A percentile compares a stretch with the other conserved stretches of the same genome.
Evolutionary conservation across 2,797 vertebrate genomes (phyloP).

Genomic region (Sylvilagus floridanus): DNA sequence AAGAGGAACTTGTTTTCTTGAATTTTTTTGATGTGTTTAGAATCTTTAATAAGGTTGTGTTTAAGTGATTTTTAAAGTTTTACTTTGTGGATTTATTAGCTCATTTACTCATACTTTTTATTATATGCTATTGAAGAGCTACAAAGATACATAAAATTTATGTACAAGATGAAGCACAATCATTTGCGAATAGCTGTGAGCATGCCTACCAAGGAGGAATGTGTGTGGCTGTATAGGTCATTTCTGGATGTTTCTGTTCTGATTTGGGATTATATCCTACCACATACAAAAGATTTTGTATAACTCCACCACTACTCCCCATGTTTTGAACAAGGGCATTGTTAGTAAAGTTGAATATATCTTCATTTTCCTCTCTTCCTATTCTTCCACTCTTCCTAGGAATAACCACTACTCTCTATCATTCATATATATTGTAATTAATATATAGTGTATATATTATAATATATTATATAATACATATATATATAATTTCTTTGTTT

Average conservation of each 20-base stretch:
- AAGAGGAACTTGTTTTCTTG: not conserved
- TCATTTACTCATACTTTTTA: not conserved
- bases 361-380: not conserved
- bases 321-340: not conserved
- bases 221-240: not conserved
- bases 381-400: not conserved
- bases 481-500: not conserved
- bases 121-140: not conserved
- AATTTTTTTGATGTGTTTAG: constrained; percentile 37
- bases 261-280: not conserved
- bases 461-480: not conserved
- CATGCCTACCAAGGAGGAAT: not conserved
- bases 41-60: not conserved
- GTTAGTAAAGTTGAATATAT: not conserved
- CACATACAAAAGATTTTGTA: not conserved
- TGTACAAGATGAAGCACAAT: not conserved
- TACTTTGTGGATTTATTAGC: constrained; percentile 12
- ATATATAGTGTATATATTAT: no score
- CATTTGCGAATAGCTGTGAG: not conserved
- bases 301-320: not conserved
- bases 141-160: not conserved
- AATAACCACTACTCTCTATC: not conserved
- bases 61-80: constrained; percentile 19
- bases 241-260: constrained; percentile 6
- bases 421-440: no score